phyloP scores from a whole-genome alignment of 2,113 vertebrate species.

The Leucopsar rothschildi region DNA sequence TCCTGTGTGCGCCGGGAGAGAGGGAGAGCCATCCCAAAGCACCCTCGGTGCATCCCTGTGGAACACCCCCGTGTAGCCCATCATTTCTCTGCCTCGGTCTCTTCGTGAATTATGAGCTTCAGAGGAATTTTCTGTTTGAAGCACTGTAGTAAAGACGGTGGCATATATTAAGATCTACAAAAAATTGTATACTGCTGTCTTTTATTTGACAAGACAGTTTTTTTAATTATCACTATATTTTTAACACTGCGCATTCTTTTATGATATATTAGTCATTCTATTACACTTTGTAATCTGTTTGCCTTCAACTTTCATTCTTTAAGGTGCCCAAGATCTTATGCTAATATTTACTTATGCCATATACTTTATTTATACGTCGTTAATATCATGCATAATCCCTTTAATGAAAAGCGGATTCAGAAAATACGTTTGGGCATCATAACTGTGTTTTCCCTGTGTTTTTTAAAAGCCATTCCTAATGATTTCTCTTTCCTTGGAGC shows the following conservation, averaged over 20 bases:
- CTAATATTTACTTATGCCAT: not conserved
- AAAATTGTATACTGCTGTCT: not conserved
- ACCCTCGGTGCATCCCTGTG: not conserved
- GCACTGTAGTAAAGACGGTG: not conserved
- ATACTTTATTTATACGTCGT: not conserved
- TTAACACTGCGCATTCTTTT: not conserved
- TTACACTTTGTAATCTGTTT: not conserved
- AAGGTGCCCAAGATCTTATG: not conserved
- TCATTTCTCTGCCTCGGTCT: not conserved
- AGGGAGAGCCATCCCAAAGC: not conserved
- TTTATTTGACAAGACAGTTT: not conserved
- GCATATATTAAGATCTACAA: not conserved
- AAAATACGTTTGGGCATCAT: not conserved
- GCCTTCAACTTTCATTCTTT: slow-evolving; percentile 4
- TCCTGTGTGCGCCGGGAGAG: not conserved
- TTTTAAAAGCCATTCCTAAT: not conserved
- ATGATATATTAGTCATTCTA: not conserved
- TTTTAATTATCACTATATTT: not conserved
- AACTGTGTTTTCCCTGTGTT: not conserved
- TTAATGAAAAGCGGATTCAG: not conserved
- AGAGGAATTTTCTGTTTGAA: not conserved
- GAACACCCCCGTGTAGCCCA: not conserved
- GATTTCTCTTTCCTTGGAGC: not conserved
- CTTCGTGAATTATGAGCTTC: not conserved
- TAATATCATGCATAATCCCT: not conserved